These are phyloP conservation scores for Lumbricus terrestris DNA, from an alignment of 2,888 invertebrate species.

Conservation along the genomic window DNA sequence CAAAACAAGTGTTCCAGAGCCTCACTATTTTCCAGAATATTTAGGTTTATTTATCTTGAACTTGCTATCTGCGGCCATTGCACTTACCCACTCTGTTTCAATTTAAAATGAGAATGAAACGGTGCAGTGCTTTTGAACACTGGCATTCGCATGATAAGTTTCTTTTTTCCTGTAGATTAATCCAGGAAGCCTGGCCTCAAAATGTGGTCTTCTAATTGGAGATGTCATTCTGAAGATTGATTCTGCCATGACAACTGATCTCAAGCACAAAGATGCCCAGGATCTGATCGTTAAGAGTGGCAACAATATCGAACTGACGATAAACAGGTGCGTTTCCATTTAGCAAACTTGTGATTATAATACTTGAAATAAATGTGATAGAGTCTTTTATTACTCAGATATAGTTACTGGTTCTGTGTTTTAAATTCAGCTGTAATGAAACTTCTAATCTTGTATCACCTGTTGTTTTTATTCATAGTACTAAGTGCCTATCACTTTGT, in stretches of 20 bases:
- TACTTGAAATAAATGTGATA: not conserved
- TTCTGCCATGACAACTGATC: conserved; percentile 44
- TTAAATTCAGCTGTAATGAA: not conserved
- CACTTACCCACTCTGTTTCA: not conserved
- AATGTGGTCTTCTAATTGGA: conserved; percentile 56
- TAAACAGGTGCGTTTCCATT: conserved; percentile 50
- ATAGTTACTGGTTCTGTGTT: not conserved
- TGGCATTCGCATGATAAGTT: not conserved
- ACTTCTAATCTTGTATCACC: not conserved
- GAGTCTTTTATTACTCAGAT: not conserved
- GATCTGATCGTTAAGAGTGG: conserved; percentile 52
- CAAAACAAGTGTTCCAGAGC: not conserved
- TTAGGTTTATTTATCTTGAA: not conserved
- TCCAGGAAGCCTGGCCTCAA: conserved; percentile 56
- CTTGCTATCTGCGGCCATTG: not conserved
- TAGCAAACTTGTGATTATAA: not conserved
- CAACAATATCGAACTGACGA: conserved; percentile 53
- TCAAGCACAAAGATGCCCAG: conserved; percentile 58
- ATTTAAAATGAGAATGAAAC: not conserved
- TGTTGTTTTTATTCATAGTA: not conserved
- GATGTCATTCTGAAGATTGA: conserved; percentile 57
- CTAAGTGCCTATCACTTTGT: not conserved
- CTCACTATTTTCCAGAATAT: not conserved
- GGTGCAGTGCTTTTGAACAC: not conserved
- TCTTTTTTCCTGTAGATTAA: conserved; percentile 48